A percentile compares a stretch with the other conserved stretches of the same genome.
phyloP scores from a whole-genome alignment of 2,888 invertebrate genomes.

The Tribolium freemani region DNA sequence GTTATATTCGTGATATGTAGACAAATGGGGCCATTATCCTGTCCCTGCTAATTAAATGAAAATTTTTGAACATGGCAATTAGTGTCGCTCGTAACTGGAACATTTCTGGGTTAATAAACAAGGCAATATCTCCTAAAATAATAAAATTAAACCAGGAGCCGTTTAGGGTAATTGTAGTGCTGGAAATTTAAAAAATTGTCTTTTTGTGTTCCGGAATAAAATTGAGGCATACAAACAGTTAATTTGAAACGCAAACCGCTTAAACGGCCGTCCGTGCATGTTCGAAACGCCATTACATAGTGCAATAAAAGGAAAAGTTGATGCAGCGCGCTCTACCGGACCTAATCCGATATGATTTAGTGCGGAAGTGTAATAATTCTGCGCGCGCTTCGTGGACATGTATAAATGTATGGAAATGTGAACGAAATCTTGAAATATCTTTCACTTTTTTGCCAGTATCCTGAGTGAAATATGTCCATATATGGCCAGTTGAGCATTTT shows the following conservation, averaged over 20 bases:
- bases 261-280: constrained; percentile 43
- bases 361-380: constrained; percentile 50
- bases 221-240: constrained; percentile 48
- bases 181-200: background rate
- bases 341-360: constrained; percentile 59
- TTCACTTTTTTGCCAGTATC: constrained; percentile 46
- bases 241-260: constrained; percentile 46
- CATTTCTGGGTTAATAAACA: constrained; percentile 7
- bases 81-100: constrained; percentile 4
- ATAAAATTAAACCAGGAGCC: constrained; percentile 7
- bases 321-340: constrained; percentile 40
- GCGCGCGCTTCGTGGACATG: constrained; percentile 55
- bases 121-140: constrained; percentile 18
- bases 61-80: constrained; percentile 21
- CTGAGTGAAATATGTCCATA: constrained; percentile 54
- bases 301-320: constrained; percentile 42
- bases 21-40: constrained; percentile 10
- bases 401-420: constrained; percentile 60
- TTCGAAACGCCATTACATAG: constrained; percentile 43
- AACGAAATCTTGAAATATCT: constrained; percentile 59
- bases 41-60: constrained; percentile 6
- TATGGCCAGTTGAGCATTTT: constrained; percentile 51
- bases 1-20: background rate
- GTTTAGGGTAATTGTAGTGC: background rate
- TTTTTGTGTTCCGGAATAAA: constrained; percentile 38